phyloP scores from a whole-genome alignment of 2,888 invertebrate genomes.

The Stratiomys singularior region DNA sequence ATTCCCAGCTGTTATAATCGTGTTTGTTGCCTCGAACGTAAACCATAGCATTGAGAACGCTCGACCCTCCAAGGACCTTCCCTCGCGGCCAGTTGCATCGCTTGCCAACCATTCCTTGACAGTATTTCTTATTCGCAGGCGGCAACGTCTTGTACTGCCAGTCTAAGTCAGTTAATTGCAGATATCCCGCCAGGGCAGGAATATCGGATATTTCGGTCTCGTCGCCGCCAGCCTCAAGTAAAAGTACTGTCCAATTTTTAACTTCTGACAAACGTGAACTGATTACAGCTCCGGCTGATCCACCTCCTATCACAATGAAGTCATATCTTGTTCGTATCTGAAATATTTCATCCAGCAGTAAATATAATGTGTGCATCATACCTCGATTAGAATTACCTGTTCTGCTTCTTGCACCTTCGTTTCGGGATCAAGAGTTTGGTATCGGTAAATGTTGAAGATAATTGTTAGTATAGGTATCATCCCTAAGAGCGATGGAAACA shows the following conservation, averaged over 20 bases:
- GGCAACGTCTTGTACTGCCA: constrained; percentile 93
- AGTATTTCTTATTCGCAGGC: constrained; percentile 80
- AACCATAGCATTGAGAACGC: constrained; percentile 91
- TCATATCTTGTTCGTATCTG: constrained; percentile 84
- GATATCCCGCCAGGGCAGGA: constrained; percentile 84
- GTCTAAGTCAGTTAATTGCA: constrained; percentile 86
- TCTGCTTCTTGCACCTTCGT: constrained; percentile 77
- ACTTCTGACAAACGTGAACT: constrained; percentile 86
- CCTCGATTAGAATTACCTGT: constrained; percentile 69
- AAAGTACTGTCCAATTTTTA: constrained; percentile 82
- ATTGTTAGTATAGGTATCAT: constrained; percentile 84
- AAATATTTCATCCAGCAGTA: constrained; percentile 49
- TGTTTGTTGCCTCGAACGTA: constrained; percentile 88
- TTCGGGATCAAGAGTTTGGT: constrained; percentile 85
- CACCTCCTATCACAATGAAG: constrained; percentile 87
- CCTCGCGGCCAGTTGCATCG: constrained; percentile 93
- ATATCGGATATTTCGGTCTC: constrained; percentile 91
- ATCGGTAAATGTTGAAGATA: constrained; percentile 82
- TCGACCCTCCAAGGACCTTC: constrained; percentile 88
- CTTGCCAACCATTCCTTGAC: constrained; percentile 87
- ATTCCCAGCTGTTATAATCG: constrained; percentile 90
- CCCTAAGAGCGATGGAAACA: constrained; percentile 75
- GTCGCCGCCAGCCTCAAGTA: constrained; percentile 88
- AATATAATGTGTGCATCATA: background rate
- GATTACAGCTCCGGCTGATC: constrained; percentile 89